Evolutionary conservation across 2,113 vertebrate genomes (phyloP).

Genomic region (Nothobranchius kuhntae): DNA sequence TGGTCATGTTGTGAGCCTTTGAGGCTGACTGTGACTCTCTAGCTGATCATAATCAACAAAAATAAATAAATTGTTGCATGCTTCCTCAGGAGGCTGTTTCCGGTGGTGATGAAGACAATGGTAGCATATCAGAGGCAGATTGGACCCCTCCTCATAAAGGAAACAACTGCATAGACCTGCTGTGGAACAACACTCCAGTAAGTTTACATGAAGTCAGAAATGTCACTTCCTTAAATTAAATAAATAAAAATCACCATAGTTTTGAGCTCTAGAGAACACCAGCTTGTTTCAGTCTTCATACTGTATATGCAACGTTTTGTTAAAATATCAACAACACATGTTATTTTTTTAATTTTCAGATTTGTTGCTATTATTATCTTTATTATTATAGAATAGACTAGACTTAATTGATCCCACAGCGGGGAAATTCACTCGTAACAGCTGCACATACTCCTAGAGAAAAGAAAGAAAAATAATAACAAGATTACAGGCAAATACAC

Average conservation of each 20-base stretch:
- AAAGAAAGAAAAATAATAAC: too few relatives aligned
- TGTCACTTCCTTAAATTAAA: neutral
- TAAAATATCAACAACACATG: too few relatives aligned
- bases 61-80: neutral
- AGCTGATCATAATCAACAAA: neutral
- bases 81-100: slow-evolving; percentile 64
- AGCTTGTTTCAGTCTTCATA: too few relatives aligned
- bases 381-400: too few relatives aligned
- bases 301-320: too few relatives aligned
- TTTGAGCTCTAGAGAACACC: neutral
- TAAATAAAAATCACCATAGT: neutral
- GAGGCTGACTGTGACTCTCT: neutral
- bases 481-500: too few relatives aligned
- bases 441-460: too few relatives aligned
- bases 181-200: slow-evolving; percentile 68
- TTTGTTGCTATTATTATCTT: too few relatives aligned
- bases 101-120: slow-evolving; percentile 82
- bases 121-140: slow-evolving; percentile 59
- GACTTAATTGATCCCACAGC: too few relatives aligned
- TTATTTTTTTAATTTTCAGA: too few relatives aligned
- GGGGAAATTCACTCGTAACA: too few relatives aligned
- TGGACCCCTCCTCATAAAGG: slow-evolving; percentile 46
- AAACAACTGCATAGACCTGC: slow-evolving; percentile 63
- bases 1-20: neutral
- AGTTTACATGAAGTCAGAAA: slow-evolving; percentile 22